Conservation (phyloP, 2,797 vertebrate species). For the Pangasius krempfi region DNA sequence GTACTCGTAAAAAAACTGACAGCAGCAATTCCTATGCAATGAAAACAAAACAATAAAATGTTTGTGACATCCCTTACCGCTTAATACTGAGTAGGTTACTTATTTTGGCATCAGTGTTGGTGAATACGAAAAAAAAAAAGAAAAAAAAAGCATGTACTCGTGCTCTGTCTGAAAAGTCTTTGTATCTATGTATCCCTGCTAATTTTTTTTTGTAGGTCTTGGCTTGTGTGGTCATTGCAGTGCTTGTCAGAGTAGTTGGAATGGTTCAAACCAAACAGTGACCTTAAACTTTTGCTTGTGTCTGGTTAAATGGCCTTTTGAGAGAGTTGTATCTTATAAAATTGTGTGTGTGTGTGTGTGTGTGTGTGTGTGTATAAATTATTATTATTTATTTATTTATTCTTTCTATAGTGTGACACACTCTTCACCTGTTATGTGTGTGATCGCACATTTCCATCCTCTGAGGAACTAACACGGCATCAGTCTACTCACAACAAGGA, state of each 20-base stretch:
- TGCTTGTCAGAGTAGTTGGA: neutral
- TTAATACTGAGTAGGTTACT: neutral
- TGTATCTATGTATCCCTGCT: neutral
- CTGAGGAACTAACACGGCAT: conserved; percentile 80
- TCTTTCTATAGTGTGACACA: conserved; percentile 66
- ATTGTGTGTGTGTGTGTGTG: no score
- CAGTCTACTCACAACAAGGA: conserved; percentile 83
- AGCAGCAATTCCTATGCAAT: neutral
- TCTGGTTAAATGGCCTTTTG: neutral
- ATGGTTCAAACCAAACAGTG: neutral
- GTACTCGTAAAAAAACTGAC: neutral
- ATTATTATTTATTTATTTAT: no score
- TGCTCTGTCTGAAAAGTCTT: neutral
- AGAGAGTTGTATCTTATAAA: neutral
- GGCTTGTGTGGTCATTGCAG: neutral
- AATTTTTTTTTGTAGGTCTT: neutral
- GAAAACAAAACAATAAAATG: neutral
- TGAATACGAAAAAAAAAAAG: neutral
- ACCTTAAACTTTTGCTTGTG: neutral
- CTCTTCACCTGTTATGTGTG: conserved; percentile 87
- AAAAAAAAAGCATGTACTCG: no score
- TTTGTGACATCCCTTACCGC: no score
- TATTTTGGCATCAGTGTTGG: neutral
- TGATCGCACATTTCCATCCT: conserved; percentile 79
- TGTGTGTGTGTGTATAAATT: no score